A percentile compares a stretch with the other conserved stretches of the same genome.
phyloP scores from a whole-genome alignment of 2,797 vertebrate species.

The Micrastur ruficollis region DNA sequence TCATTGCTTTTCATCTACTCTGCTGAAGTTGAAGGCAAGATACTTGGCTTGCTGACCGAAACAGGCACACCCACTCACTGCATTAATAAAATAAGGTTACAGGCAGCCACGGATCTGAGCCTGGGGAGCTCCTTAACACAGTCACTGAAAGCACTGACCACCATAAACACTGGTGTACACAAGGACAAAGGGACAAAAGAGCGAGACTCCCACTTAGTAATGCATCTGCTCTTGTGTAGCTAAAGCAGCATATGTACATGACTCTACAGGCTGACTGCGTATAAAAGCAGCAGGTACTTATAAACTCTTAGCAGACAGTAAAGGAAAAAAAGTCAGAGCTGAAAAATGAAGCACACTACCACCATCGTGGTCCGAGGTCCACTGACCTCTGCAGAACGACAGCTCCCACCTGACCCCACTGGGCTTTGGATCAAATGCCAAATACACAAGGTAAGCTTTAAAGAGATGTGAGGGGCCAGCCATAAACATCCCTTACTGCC shows the following conservation, averaged over 20 bases:
- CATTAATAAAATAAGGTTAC: background rate
- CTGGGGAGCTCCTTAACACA: background rate
- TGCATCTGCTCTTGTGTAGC: background rate
- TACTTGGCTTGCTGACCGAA: background rate
- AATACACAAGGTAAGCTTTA: constrained; percentile 1
- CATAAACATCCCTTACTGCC: background rate
- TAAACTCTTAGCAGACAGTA: background rate
- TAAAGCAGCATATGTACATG: background rate
- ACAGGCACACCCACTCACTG: background rate
- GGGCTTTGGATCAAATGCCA: background rate
- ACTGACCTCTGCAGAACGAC: accelerated
- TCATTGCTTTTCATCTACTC: background rate
- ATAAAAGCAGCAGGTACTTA: constrained; percentile 12
- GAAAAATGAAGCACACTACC: background rate
- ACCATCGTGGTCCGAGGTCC: background rate
- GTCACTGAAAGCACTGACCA: background rate
- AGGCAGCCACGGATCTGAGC: background rate
- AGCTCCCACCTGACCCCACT: background rate
- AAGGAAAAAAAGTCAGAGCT: background rate
- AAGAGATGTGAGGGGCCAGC: background rate
- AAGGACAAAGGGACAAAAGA: constrained; percentile 41
- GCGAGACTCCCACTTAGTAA: background rate
- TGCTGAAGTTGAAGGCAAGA: background rate
- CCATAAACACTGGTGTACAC: background rate
- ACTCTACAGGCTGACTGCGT: background rate